A percentile compares a stretch with the other conserved stretches of the same genome.
Conservation (phyloP, 1,140 invertebrate species). For the Tribolium madens region DNA sequence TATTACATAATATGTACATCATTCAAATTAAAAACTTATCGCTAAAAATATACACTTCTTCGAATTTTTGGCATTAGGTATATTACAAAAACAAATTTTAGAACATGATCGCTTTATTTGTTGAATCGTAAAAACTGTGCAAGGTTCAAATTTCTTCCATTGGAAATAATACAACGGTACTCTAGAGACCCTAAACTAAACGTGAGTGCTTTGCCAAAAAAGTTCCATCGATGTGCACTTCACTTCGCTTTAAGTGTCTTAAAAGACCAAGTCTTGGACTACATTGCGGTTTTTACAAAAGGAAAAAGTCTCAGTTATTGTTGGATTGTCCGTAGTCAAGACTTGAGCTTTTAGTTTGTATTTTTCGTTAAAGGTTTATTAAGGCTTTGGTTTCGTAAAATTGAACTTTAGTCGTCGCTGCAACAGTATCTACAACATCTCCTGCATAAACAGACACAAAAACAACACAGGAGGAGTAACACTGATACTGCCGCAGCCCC, state of each 20-base stretch:
- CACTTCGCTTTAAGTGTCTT: conserved; percentile 38
- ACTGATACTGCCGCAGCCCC: conserved; percentile 66
- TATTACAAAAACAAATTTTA: conserved; percentile 55
- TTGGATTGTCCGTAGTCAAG: conserved; percentile 22
- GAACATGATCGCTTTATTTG: conserved; percentile 49
- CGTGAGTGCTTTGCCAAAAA: conserved; percentile 29
- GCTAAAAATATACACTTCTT: conserved; percentile 51
- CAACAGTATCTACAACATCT: conserved; percentile 65
- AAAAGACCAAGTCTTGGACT: conserved; percentile 24
- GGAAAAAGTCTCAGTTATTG: conserved; percentile 9
- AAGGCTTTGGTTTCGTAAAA: conserved; percentile 45
- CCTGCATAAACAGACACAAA: conserved; percentile 62
- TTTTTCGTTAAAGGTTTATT: conserved; percentile 34
- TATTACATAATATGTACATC: conserved; percentile 53
- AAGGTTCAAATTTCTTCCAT: conserved; percentile 34
- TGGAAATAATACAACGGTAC: conserved; percentile 35
- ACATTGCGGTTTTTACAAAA: conserved; percentile 21
- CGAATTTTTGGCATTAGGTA: conserved; percentile 40
- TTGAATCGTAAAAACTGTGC: conserved; percentile 50
- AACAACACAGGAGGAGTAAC: conserved; percentile 65
- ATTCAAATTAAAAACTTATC: conserved; percentile 42
- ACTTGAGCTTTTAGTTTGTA: conserved; percentile 11
- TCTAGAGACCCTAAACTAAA: conserved; percentile 25
- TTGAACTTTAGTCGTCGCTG: conserved; percentile 59
- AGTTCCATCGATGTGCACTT: conserved; percentile 38